These are phyloP conservation scores for Theropithecus gelada DNA, from an alignment of 2,113 vertebrate genomes.

Conservation along the genomic window DNA sequence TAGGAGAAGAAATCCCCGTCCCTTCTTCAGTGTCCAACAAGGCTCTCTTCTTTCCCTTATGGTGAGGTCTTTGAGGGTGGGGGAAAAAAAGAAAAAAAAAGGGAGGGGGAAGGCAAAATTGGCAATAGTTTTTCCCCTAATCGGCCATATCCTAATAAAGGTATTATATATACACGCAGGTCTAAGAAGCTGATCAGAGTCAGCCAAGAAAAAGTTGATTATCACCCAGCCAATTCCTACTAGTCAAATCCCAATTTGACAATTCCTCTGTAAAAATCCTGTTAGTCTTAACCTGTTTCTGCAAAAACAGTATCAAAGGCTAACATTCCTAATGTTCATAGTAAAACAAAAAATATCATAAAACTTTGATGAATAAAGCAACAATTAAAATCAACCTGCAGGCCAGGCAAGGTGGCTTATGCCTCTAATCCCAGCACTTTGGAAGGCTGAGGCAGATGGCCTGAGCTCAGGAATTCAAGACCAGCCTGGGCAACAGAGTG, in stretches of 20 bases:
- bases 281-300: not conserved
- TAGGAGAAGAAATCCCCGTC: slow-evolving; percentile 81
- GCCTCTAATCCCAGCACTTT: too few relatives aligned
- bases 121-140: slow-evolving; percentile 30
- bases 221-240: not conserved
- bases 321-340: not conserved
- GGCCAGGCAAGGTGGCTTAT: too few relatives aligned
- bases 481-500: too few relatives aligned
- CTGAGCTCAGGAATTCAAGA: too few relatives aligned
- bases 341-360: slow-evolving; percentile 17
- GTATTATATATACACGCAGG: not conserved
- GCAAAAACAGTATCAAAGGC: not conserved
- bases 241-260: not conserved
- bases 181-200: slow-evolving; percentile 19
- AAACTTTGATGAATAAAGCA: slow-evolving; percentile 23
- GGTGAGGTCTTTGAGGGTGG: slow-evolving; percentile 66
- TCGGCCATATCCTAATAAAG: slow-evolving; percentile 8
- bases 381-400: not conserved
- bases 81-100: not conserved
- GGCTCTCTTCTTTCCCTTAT: slow-evolving; percentile 73
- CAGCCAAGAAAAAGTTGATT: not conserved
- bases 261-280: slow-evolving; percentile 27
- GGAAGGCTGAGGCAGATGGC: too few relatives aligned
- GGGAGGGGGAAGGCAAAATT: not conserved
- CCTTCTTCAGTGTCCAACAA: slow-evolving; percentile 62